Evolutionary conservation across 1,140 invertebrate genomes (phyloP).

Genomic region (Heliconius hewitsoni): DNA sequence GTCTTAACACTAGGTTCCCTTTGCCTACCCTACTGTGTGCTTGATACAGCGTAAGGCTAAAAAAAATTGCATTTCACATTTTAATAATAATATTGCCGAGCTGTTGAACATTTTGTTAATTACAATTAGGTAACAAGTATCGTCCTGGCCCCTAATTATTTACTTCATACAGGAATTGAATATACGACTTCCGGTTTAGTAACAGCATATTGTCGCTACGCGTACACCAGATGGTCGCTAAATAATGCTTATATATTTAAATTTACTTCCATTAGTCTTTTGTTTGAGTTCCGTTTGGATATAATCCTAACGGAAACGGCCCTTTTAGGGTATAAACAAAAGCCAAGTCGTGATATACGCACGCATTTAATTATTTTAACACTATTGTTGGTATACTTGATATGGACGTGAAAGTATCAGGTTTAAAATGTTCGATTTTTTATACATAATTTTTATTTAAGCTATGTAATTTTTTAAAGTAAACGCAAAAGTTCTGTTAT

Average conservation of each 20-base stretch:
- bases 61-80: no score
- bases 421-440: background rate
- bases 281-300: background rate
- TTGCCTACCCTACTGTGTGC: no score
- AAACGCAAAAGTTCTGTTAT: no score
- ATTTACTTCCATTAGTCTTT: background rate
- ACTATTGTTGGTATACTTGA: background rate
- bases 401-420: background rate
- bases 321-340: conserved; percentile 17
- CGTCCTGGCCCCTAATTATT: background rate
- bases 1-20: no score
- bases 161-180: background rate
- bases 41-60: no score
- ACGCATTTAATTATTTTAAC: conserved; percentile 13
- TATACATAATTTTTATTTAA: no score
- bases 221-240: background rate
- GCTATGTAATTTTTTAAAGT: no score
- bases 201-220: background rate
- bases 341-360: conserved; percentile 21
- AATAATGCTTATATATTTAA: conserved; percentile 8
- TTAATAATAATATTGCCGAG: no score
- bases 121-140: background rate
- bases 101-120: background rate
- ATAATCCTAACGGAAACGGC: conserved; percentile 5
- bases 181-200: background rate